Percentiles rank a stretch among this genome's conserved stretches.
Conservation (phyloP, 2,113 vertebrate species). For the Baryphthengus martii region DNA sequence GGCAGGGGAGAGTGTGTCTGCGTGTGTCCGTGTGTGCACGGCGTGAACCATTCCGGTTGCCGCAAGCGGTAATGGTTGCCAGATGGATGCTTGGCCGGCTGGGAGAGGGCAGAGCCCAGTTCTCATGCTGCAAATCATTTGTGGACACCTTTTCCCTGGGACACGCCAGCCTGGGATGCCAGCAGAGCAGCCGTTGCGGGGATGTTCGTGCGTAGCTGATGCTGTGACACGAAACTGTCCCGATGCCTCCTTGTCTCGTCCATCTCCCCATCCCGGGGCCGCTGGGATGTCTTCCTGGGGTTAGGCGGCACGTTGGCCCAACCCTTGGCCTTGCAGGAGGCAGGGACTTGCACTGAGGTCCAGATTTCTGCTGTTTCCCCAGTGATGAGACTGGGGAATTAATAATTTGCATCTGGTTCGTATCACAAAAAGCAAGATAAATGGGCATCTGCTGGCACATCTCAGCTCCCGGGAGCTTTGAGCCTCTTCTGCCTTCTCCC, state of each 20-base stretch:
- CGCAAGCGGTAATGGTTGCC: background rate
- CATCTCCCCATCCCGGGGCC: background rate
- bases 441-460: background rate
- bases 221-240: rapidly evolving
- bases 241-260: background rate
- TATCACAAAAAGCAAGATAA: too few relatives aligned
- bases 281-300: background rate
- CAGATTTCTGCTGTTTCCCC: background rate
- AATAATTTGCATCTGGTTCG: too few relatives aligned
- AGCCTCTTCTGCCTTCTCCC: background rate
- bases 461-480: background rate
- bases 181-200: background rate
- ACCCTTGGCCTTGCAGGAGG: background rate
- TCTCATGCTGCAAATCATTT: background rate
- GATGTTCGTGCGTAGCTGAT: rapidly evolving
- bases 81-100: background rate
- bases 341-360: background rate
- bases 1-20: background rate
- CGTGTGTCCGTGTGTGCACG: background rate
- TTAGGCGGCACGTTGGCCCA: background rate
- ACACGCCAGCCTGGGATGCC: rapidly evolving
- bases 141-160: background rate
- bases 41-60: background rate
- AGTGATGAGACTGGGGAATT: rapidly evolving
- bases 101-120: background rate